Evolutionary conservation across 2,113 vertebrate genomes (phyloP).

Genomic region (Pica pica): DNA sequence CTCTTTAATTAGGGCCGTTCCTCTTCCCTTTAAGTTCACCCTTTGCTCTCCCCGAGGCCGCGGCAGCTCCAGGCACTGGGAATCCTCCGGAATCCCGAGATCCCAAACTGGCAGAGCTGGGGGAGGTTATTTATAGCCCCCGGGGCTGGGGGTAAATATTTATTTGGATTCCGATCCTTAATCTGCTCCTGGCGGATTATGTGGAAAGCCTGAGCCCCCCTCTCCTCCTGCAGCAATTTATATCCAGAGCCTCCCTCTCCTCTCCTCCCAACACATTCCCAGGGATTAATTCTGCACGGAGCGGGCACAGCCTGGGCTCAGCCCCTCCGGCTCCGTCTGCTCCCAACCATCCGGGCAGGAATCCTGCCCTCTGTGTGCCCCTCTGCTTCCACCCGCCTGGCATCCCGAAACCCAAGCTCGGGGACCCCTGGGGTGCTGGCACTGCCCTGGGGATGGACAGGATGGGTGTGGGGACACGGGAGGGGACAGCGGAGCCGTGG

Average conservation of each 20-base stretch:
- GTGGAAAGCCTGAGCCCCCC: not conserved
- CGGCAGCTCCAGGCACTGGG: not conserved
- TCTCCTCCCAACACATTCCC: not conserved
- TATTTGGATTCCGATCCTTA: not conserved
- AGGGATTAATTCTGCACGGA: not conserved
- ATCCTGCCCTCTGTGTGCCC: not conserved
- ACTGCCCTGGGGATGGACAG: not conserved
- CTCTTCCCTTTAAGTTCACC: not conserved
- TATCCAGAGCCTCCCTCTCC: not conserved
- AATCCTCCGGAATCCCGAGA: not conserved
- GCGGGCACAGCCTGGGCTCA: not conserved
- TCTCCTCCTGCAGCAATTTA: not conserved
- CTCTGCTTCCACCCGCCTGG: not conserved
- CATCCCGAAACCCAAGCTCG: not conserved
- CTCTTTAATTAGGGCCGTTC: not conserved
- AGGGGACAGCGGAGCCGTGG: not conserved
- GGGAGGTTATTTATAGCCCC: not conserved
- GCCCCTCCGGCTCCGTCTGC: not conserved
- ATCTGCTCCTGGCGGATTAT: not conserved
- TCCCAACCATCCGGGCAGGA: not conserved
- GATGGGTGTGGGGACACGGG: accelerated
- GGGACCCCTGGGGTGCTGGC: not conserved
- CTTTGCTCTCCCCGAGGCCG: not conserved
- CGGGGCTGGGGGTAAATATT: not conserved
- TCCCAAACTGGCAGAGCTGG: not conserved